Percentiles rank a stretch among this genome's conserved stretches.
Evolutionary conservation across 2,797 vertebrate genomes (phyloP).

Genomic region (Characodon lateralis): DNA sequence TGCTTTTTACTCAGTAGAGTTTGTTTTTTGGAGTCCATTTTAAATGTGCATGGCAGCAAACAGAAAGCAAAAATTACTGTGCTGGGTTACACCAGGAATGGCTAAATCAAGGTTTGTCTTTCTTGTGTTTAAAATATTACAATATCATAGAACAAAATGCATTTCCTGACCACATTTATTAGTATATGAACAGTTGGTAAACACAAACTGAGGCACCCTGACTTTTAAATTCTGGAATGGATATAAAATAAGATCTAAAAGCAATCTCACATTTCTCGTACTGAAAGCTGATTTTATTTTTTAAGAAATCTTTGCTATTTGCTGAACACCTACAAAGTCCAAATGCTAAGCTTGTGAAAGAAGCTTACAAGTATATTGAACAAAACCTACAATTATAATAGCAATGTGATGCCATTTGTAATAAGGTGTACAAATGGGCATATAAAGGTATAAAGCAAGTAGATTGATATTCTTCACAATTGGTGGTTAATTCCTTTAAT

Average conservation of each 20-base stretch:
- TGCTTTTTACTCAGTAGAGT: slow-evolving; percentile 10
- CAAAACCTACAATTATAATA: too few relatives aligned
- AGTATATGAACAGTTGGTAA: background rate
- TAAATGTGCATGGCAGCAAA: slow-evolving; percentile 11
- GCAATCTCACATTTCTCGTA: background rate
- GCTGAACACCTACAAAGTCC: slow-evolving; percentile 9
- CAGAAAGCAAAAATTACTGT: slow-evolving; percentile 9
- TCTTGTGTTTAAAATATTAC: slow-evolving; percentile 9
- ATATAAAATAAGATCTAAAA: background rate
- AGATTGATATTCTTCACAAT: background rate
- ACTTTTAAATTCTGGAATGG: background rate
- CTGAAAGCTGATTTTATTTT: background rate
- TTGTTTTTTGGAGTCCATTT: slow-evolving; percentile 19
- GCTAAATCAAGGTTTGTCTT: slow-evolving; percentile 4
- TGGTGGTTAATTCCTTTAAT: background rate
- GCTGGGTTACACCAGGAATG: background rate
- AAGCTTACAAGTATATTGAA: background rate
- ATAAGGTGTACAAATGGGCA: too few relatives aligned
- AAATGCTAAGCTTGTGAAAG: slow-evolving; percentile 2
- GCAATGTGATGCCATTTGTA: too few relatives aligned
- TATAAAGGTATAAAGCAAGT: background rate
- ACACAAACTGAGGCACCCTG: background rate
- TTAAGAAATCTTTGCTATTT: background rate
- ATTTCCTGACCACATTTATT: background rate
- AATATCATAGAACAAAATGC: background rate